A percentile compares a stretch with the other conserved stretches of the same genome.
phyloP scores from a whole-genome alignment of 2,888 invertebrate species.

The Hypolimnas misippus region DNA sequence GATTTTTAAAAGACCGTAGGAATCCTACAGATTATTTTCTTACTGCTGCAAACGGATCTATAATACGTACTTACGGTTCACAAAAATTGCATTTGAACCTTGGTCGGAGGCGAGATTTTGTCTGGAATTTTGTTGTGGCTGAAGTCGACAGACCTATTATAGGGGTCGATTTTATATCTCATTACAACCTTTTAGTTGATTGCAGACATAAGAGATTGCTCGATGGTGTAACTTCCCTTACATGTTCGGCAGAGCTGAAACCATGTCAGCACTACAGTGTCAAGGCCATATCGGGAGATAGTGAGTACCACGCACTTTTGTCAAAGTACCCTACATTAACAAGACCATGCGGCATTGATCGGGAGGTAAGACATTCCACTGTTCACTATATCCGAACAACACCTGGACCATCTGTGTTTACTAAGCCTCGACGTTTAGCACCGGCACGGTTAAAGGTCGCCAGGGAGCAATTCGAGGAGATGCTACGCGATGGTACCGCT shows the following conservation, averaged over 20 bases:
- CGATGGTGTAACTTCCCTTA: constrained; percentile 1
- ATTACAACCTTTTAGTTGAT: constrained; percentile 28
- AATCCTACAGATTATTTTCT: background rate
- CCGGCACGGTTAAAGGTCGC: background rate
- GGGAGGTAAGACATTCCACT: background rate
- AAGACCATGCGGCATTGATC: constrained; percentile 2
- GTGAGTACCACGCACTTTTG: background rate
- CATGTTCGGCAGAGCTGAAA: background rate
- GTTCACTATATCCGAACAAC: background rate
- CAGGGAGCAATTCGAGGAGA: too few relatives aligned
- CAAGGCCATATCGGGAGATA: background rate
- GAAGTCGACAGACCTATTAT: constrained; percentile 34
- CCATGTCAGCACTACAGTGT: background rate
- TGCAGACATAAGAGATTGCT: background rate
- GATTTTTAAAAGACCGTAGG: background rate
- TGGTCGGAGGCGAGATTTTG: constrained; percentile 25
- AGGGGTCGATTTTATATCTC: constrained; percentile 31
- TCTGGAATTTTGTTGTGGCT: constrained; percentile 31
- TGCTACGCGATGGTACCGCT: too few relatives aligned
- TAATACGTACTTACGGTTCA: constrained; percentile 33
- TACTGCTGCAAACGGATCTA: constrained; percentile 15
- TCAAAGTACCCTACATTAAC: background rate
- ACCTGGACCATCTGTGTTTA: constrained; percentile 1
- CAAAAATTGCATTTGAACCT: constrained; percentile 20
- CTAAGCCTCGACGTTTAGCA: background rate